Evolutionary conservation across 2,888 invertebrate species (phyloP).

Genomic region (Gymnosoma rotundatum): DNA sequence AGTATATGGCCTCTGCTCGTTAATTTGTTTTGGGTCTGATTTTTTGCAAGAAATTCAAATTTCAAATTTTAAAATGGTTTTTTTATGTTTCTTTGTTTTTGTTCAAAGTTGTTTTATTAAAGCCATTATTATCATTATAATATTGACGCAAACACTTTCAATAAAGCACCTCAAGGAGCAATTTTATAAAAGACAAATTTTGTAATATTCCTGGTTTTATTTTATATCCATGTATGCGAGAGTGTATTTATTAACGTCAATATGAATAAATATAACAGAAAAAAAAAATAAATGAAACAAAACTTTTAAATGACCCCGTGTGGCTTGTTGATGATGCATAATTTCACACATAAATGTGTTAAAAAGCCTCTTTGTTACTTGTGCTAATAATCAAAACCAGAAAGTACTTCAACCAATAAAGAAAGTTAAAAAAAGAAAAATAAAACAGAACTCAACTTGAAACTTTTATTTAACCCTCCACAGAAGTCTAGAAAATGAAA

Average conservation of each 20-base stretch:
- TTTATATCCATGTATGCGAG: conserved; percentile 14
- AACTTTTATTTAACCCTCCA: conserved; percentile 64
- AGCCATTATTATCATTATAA: conserved; percentile 21
- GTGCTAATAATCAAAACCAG: conserved; percentile 60
- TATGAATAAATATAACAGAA: conserved; percentile 14
- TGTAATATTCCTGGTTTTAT: conserved; percentile 39
- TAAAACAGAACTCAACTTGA: conserved; percentile 33
- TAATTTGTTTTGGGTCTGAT: too few relatives aligned
- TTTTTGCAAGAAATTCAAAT: neutral
- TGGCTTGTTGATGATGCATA: conserved; percentile 71
- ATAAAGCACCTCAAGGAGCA: conserved; percentile 63
- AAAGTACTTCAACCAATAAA: conserved; percentile 12
- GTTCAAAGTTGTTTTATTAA: conserved; percentile 27
- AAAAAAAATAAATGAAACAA: conserved; percentile 52
- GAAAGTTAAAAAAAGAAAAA: conserved; percentile 13
- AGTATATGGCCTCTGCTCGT: too few relatives aligned
- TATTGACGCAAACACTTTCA: neutral
- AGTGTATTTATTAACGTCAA: neutral
- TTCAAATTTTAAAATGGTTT: conserved; percentile 40
- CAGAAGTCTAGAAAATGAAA: conserved; percentile 15
- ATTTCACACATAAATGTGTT: conserved; percentile 70
- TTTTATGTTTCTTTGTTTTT: neutral
- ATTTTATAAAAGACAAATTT: conserved; percentile 63
- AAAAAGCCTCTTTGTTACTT: conserved; percentile 62
- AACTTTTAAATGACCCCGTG: conserved; percentile 77